Percentiles rank a stretch among this genome's conserved stretches.
These are phyloP conservation scores for Coenonympha arcania DNA, from an alignment of 2,888 invertebrate species.

Conservation along the genomic window DNA sequence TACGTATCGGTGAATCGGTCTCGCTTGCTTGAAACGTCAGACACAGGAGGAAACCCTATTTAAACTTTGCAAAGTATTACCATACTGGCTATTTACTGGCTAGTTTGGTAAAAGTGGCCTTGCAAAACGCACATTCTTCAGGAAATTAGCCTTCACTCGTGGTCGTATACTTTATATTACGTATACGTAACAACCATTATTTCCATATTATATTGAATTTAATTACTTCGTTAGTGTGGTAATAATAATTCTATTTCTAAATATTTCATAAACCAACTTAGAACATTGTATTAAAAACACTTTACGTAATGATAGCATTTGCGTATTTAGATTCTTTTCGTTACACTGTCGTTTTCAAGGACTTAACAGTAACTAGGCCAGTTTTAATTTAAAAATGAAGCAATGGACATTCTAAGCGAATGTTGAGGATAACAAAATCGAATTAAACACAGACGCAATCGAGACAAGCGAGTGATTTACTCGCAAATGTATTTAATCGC, in stretches of 20 bases:
- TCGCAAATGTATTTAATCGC: slow-evolving; percentile 15
- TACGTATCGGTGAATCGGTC: slow-evolving; percentile 37
- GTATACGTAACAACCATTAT: no score
- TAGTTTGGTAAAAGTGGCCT: background rate
- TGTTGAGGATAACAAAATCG: background rate
- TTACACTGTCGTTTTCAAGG: background rate
- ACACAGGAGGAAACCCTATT: slow-evolving; percentile 39
- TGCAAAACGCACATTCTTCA: no score
- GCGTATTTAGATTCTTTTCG: slow-evolving; percentile 10
- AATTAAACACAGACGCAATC: slow-evolving; percentile 8
- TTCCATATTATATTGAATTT: no score
- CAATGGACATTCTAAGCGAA: background rate
- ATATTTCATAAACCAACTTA: no score
- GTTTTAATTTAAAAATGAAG: background rate
- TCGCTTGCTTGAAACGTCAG: slow-evolving; percentile 43
- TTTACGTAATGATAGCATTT: background rate
- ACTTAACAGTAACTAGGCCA: background rate
- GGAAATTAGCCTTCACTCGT: no score
- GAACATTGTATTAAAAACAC: background rate
- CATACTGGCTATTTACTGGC: slow-evolving; percentile 13
- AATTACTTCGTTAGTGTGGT: no score
- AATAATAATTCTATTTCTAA: no score
- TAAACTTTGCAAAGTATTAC: slow-evolving; percentile 20
- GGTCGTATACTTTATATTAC: no score
- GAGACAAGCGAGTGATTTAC: no score